Conservation (phyloP, 2,113 vertebrate genomes). For the Cheirogaleus medius region DNA sequence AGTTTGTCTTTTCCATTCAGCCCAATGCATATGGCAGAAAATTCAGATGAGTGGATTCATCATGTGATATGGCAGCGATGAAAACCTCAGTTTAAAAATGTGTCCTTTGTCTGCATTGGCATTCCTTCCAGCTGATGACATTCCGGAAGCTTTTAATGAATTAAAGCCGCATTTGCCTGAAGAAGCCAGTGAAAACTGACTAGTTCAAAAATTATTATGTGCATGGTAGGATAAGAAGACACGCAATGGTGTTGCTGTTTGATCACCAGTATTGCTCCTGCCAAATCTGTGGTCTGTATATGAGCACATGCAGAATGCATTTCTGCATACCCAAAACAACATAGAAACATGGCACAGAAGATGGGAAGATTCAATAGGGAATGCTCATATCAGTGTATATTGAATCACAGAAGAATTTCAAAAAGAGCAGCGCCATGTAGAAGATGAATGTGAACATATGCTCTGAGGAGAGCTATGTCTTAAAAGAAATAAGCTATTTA, state of each 20-base stretch:
- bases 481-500: neutral
- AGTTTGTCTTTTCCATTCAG: neutral
- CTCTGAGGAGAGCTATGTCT: neutral
- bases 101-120: neutral
- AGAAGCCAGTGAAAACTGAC: neutral
- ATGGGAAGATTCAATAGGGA: neutral
- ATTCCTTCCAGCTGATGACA: neutral
- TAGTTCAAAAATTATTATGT: neutral
- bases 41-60: neutral
- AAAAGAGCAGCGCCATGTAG: neutral
- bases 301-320: neutral
- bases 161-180: neutral
- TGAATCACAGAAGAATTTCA: neutral
- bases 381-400: neutral
- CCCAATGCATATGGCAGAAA: neutral
- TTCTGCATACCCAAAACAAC: neutral
- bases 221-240: neutral
- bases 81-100: neutral
- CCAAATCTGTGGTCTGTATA: neutral
- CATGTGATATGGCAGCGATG: neutral
- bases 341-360: neutral
- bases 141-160: neutral
- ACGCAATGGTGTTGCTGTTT: neutral
- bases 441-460: neutral
- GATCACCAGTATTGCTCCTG: neutral